Evolutionary conservation across 1,140 invertebrate species (phyloP).

Genomic region (Drosophila repletoides): DNA sequence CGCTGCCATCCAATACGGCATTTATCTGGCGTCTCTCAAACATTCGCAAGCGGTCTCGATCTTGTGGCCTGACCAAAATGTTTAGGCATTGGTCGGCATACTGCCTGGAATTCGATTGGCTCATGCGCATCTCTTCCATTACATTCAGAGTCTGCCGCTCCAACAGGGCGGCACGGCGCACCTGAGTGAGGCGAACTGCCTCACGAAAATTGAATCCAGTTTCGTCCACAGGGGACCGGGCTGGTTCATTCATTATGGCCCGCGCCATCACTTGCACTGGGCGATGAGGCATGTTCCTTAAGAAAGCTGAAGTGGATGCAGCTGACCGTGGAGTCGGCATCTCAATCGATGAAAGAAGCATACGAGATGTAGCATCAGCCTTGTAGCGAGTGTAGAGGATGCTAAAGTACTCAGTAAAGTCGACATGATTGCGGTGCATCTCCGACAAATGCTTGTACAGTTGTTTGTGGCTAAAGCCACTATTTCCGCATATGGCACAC

Average conservation of each 20-base stretch:
- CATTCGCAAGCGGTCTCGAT: background rate
- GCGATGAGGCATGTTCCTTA: background rate
- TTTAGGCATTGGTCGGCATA: background rate
- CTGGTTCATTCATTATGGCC: background rate
- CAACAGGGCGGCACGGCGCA: background rate
- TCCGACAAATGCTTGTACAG: conserved; percentile 22
- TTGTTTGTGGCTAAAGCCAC: background rate
- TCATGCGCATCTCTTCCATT: background rate
- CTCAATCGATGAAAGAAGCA: too few species aligned
- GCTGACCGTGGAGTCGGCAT: background rate
- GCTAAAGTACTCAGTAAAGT: conserved; percentile 21
- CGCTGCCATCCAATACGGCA: background rate
- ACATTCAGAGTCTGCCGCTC: background rate
- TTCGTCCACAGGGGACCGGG: too few species aligned
- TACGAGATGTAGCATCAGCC: background rate
- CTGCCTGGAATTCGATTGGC: background rate
- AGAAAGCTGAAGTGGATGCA: background rate
- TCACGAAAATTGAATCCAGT: background rate
- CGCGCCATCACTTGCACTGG: background rate
- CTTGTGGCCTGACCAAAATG: background rate
- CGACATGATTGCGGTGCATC: conserved; percentile 17
- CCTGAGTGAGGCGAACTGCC: background rate
- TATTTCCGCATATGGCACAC: conserved; percentile 30
- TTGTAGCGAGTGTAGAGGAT: conserved; percentile 7
- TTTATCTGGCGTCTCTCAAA: too few species aligned